Base-by-base conservation (phyloP, 2,797 vertebrate genomes). In the Eulemur albifrons region DNA sequence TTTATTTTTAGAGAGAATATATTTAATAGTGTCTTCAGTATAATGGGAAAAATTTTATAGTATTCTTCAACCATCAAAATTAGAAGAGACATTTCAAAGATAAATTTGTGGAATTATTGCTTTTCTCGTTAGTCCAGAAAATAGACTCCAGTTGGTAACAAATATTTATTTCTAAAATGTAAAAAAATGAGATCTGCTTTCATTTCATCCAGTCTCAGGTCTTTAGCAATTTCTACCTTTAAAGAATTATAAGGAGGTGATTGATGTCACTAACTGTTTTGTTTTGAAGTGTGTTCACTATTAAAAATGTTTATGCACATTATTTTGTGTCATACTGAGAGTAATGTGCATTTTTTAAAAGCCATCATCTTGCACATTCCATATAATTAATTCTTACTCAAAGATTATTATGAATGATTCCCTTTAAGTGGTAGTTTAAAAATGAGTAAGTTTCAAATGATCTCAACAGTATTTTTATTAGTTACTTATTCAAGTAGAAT, bases 41-140 rank as follows among this genome's bases (percentile, higher is more conserved):
- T 81, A 94, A 75, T 69, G 14, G 40, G 8, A 4, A 65, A 86
- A 73, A 12, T 27, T 69, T 2, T 88, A 10, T 69, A 81, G 20
- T 63, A 94, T 17, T 92, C 2, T 65, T 84, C 67, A 88, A 48
- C 40, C 30, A 73, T 61, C 9, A 79, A 83, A 88, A 73, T 72
- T 40, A 84, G n/a, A 90, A 88, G 27, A 88, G 30, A 82, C 25
- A 77, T 90, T 96, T 88, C 61, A 88, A 91, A 88, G 17, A 96
- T 30, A 95, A 90, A 91, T 82, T 81, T 93, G 14, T 81, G 6
- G 70, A 21, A 73, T 70, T 83, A 77, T 61, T 88, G 4, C 9
- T 96, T 77, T 59, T 88, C 20, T 88, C 25, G 50, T 80, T 38
- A 72, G 7, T 93, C 63, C 63, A 94, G 61, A 85, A 94, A 93